phyloP scores from a whole-genome alignment of 1,140 invertebrate genomes.

The Brachionus koreanus region DNA sequence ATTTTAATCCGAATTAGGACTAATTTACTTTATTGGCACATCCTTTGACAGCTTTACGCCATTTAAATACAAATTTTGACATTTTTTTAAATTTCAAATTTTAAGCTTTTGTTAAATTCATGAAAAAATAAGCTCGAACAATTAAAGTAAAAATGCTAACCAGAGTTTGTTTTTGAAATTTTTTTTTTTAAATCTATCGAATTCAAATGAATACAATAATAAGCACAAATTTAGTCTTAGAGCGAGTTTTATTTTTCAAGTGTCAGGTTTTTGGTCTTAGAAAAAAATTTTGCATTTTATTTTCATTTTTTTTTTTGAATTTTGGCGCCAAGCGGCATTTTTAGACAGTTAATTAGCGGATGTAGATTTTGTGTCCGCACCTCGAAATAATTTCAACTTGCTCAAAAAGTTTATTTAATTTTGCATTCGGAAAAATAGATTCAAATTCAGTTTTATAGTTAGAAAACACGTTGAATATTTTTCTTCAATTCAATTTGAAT shows the following conservation, averaged over 20 bases:
- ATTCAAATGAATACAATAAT: background rate
- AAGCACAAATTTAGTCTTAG: background rate
- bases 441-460: background rate
- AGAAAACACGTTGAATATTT: slow-evolving; percentile 27
- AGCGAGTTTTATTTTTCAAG: background rate
- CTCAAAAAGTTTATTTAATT: slow-evolving; percentile 35
- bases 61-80: slow-evolving; percentile 18
- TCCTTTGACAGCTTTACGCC: slow-evolving; percentile 31
- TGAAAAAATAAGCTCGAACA: background rate
- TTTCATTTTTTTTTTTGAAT: background rate
- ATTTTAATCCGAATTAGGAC: background rate
- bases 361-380: background rate
- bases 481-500: background rate
- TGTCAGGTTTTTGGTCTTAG: background rate
- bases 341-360: background rate
- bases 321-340: background rate
- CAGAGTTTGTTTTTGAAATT: background rate
- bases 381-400: background rate
- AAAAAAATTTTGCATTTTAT: background rate
- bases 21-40: slow-evolving; percentile 6
- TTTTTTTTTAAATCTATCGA: background rate
- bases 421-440: background rate
- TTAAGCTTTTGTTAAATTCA: background rate
- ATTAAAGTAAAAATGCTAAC: background rate
- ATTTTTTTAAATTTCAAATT: background rate